A percentile compares a stretch with the other conserved stretches of the same genome.
Conservation (phyloP, 2,113 vertebrate genomes). For the Puma concolor region DNA sequence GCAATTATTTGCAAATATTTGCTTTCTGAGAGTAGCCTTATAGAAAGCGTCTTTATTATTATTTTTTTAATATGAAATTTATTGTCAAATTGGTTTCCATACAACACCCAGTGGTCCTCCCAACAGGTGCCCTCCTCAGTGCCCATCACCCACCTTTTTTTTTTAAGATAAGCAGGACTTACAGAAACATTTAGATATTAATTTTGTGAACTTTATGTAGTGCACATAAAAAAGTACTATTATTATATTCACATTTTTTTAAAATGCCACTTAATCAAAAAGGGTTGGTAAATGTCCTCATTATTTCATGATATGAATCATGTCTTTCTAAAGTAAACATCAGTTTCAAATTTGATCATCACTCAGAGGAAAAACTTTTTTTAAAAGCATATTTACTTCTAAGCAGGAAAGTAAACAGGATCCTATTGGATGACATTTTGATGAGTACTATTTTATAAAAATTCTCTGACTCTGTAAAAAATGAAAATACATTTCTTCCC, state of each 20-base stretch:
- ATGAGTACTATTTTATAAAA: slow-evolving; percentile 62
- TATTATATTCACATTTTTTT: not conserved
- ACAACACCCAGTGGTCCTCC: too few relatives aligned
- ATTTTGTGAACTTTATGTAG: not conserved
- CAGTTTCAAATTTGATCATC: slow-evolving; percentile 43
- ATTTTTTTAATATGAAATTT: too few relatives aligned
- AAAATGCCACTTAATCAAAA: not conserved
- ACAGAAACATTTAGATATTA: not conserved
- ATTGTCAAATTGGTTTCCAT: too few relatives aligned
- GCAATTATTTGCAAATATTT: not conserved
- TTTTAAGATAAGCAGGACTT: not conserved
- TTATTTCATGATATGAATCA: not conserved
- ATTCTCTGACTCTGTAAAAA: slow-evolving; percentile 53
- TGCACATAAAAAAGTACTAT: not conserved
- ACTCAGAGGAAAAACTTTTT: not conserved
- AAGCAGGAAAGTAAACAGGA: slow-evolving; percentile 55
- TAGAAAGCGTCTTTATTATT: not conserved
- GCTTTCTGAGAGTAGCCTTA: not conserved
- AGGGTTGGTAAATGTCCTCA: not conserved
- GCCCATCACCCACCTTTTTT: not conserved
- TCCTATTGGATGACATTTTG: slow-evolving; percentile 42
- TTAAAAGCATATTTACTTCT: slow-evolving; percentile 66
- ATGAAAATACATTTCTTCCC: slow-evolving; percentile 73
- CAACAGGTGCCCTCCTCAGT: too few relatives aligned
- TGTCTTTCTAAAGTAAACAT: not conserved